Evolutionary conservation across 2,888 invertebrate genomes (phyloP), one percentile per base, ranked within the genome.

Genomic region (Lasioglossum lativentre): DNA sequence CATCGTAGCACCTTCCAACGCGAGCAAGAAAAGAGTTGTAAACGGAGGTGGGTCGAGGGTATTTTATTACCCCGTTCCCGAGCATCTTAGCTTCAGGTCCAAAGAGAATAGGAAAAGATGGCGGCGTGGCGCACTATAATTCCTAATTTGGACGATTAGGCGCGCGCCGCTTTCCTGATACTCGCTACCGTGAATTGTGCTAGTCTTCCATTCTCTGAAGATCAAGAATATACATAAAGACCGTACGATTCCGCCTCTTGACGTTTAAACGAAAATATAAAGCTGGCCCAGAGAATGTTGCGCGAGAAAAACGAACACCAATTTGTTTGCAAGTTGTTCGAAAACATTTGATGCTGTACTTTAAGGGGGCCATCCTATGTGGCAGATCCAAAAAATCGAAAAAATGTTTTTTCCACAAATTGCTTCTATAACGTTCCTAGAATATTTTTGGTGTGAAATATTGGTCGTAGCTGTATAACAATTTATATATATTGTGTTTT

Each of bases 141-240:
- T 90, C 89, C 86, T 89, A 83, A 88, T 90, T 90, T 90, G 74
- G 78, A 75, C 88, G 90, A 90, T 90, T 90, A 90, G 86, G 83
- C 70, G 78, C 78, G 77, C 76, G 74, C 73, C 56, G 75, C 68
- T 83, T 83, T 59, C 79, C 79, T 83, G 63, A 84, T 89, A 84
- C 78, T 70, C 70, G 47, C 75, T 74, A 30, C 59, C 34, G 73
- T 45, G 81, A 78, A 85, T 82, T 78, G 73, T 38, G 16, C 47
- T 12, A 16, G 16, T 42, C 30, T 56, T 80, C 40, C 40, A 38
- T 40, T 40, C 23, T 38, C 23, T n/a, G 34, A n/a, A 38, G 40
- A 70, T 40, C 70, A 70, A 40, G 40, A 40, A 70, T 70, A 23
- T 38, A 34, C 34, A 40, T 40, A 70, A 40, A 40, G 14, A 70